Conservation (phyloP, 2,888 invertebrate species). For the Charanyca ferruginea region DNA sequence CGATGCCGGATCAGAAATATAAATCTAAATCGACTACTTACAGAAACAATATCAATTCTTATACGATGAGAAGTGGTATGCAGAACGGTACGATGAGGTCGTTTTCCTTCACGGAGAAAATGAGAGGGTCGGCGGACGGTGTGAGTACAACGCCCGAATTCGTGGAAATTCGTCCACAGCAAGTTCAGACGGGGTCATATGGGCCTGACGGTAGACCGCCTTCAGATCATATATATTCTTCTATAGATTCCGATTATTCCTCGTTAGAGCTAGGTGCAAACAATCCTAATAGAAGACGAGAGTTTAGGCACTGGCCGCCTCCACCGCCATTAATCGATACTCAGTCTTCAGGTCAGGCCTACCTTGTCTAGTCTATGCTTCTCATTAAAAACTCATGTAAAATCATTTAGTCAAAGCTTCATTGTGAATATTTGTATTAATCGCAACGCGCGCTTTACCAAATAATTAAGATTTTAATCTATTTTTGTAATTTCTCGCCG, state of each 20-base stretch:
- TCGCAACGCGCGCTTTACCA: conserved; percentile 89
- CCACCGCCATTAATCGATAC: conserved; percentile 86
- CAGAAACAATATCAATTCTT: conserved; percentile 95
- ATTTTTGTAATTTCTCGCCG: conserved; percentile 90
- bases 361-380: conserved; percentile 89
- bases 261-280: conserved; percentile 93
- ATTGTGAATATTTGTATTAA: conserved; percentile 86
- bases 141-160: conserved; percentile 93
- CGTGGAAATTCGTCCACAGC: conserved; percentile 80
- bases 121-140: conserved; percentile 80
- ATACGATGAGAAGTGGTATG: conserved; percentile 93
- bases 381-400: conserved; percentile 72
- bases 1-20: conserved; percentile 94
- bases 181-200: conserved; percentile 84
- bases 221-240: conserved; percentile 97
- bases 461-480: conserved; percentile 88
- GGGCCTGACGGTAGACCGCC: conserved; percentile 93
- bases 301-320: conserved; percentile 87
- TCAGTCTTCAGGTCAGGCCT: conserved; percentile 88
- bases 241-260: conserved; percentile 97
- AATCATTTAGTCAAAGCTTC: conserved; percentile 87
- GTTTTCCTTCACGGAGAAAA: conserved; percentile 91
- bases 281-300: conserved; percentile 85
- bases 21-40: conserved; percentile 91
- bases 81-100: conserved; percentile 92